phyloP scores from a whole-genome alignment of 92 coral and sea anemone species.

The Palythoa grandis region DNA sequence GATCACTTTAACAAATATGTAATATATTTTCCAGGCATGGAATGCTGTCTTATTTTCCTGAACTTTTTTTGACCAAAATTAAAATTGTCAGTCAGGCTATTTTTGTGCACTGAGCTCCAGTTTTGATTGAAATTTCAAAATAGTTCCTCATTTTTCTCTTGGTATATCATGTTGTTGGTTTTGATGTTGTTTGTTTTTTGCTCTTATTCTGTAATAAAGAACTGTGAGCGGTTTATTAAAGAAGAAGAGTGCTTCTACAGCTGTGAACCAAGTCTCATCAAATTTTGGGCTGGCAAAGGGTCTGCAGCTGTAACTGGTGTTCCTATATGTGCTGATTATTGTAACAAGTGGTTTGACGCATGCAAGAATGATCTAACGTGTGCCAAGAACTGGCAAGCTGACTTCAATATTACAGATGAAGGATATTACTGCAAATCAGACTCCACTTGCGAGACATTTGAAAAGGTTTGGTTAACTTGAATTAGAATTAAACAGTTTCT shows the following conservation, averaged over 20 bases:
- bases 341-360: conserved; percentile 84
- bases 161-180: not conserved
- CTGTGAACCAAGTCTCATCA: conserved; percentile 90
- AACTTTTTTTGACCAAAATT: too few relatives aligned
- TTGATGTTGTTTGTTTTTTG: not conserved
- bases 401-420: conserved; percentile 55
- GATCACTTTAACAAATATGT: too few relatives aligned
- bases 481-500: too few relatives aligned
- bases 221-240: conserved; percentile 73
- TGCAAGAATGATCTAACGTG: conserved; percentile 86
- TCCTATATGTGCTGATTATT: conserved; percentile 82
- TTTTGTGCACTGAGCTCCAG: too few relatives aligned
- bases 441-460: conserved; percentile 72
- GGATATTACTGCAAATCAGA: conserved; percentile 62
- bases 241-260: conserved; percentile 85
- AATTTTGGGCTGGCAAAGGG: conserved; percentile 61
- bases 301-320: conserved; percentile 32
- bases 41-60: too few relatives aligned
- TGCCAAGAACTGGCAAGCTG: conserved; percentile 67
- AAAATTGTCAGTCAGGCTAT: too few relatives aligned
- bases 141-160: not conserved
- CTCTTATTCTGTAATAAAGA: conserved; percentile 41
- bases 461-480: conserved; percentile 54
- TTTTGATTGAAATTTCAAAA: too few relatives aligned
- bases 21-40: too few relatives aligned